Conservation (phyloP, 2,113 vertebrate genomes). For the Vombatus ursinus region DNA sequence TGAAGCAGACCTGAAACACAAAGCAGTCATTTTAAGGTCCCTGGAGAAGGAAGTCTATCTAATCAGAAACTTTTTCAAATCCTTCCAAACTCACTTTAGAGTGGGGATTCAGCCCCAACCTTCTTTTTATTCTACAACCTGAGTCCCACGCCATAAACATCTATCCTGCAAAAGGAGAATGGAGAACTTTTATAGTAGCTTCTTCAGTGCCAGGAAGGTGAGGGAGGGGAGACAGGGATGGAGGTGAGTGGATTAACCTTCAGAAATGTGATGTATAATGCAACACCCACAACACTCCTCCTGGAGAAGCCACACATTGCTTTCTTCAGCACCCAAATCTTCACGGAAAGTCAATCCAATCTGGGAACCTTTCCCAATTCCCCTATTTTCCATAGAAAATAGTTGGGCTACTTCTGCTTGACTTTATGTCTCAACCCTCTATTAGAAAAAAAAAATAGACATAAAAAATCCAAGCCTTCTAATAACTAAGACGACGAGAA, state of each 20-base stretch:
- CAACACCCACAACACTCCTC: not conserved
- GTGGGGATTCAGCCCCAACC: not conserved
- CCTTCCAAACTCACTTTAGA: not conserved
- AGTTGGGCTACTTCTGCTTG: constrained; percentile 4
- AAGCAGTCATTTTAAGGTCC: not conserved
- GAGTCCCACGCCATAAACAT: not conserved
- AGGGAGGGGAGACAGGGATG: not conserved
- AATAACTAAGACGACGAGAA: constrained; percentile 1
- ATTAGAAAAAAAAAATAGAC: constrained; percentile 8
- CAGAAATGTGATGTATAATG: not conserved
- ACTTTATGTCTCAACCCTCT: not conserved
- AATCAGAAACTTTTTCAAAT: not conserved
- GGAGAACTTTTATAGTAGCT: not conserved
- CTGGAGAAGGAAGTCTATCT: not conserved
- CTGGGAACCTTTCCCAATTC: constrained; percentile 20
- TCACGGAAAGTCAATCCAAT: constrained; percentile 36
- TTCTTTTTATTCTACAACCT: not conserved
- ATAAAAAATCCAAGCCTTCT: not conserved
- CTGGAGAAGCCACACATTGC: constrained; percentile 2
- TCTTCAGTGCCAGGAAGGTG: not conserved
- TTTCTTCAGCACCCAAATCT: not conserved
- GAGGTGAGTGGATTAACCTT: no score
- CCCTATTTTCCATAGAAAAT: constrained; percentile 23
- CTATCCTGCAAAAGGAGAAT: not conserved
- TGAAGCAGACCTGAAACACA: constrained; percentile 29